Conservation (phyloP, 2,797 vertebrate species). For the Leucoraja ocellata region DNA sequence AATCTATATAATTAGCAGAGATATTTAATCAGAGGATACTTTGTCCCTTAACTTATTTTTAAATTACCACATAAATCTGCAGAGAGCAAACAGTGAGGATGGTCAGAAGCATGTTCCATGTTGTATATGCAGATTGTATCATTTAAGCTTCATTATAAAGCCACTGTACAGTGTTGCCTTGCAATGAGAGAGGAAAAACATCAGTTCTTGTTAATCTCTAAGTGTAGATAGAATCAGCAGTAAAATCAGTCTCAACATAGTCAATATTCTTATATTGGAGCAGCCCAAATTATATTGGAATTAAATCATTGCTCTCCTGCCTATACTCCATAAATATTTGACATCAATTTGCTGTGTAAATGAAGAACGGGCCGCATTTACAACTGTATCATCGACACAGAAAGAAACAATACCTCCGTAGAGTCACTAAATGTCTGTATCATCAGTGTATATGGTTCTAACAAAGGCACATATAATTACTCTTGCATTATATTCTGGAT, state of each 20-base stretch:
- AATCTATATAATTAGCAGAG: neutral
- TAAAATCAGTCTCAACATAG: neutral
- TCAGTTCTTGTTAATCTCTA: neutral
- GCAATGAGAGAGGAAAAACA: neutral
- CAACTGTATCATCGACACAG: neutral
- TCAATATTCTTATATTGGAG: neutral
- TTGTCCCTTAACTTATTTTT: neutral
- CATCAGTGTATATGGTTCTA: neutral
- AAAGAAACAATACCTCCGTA: neutral
- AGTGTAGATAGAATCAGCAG: neutral
- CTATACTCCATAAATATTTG: neutral
- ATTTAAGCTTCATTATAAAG: neutral
- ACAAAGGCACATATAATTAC: neutral
- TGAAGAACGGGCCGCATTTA: neutral
- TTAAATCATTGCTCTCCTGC: neutral
- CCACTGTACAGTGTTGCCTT: neutral
- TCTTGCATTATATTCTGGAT: neutral
- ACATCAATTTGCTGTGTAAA: neutral
- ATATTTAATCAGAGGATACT: neutral
- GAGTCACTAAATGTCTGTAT: neutral
- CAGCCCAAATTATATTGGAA: neutral
- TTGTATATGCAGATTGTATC: neutral
- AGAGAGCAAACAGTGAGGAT: neutral
- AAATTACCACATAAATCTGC: neutral
- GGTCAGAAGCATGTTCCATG: neutral